phyloP scores from a whole-genome alignment of 2,113 vertebrate species.

The Sylvilagus bachmani region DNA sequence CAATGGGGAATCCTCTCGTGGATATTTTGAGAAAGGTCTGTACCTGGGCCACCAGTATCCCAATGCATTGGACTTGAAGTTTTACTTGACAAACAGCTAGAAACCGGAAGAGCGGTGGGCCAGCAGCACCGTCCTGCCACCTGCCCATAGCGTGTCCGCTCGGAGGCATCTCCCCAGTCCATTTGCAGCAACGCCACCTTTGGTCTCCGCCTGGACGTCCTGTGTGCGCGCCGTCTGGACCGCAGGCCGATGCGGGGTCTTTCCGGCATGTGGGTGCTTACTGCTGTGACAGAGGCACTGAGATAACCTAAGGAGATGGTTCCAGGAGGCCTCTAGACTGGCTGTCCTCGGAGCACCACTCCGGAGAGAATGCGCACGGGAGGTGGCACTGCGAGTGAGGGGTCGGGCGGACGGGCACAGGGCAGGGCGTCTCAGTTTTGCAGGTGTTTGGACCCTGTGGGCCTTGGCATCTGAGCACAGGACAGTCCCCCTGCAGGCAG shows the following conservation, averaged over 20 bases:
- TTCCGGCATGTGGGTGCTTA: accelerated
- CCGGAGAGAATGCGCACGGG: accelerated
- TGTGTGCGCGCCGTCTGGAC: accelerated
- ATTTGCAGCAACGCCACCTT: neutral
- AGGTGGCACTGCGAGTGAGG: accelerated
- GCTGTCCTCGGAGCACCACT: neutral
- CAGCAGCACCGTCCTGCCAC: accelerated
- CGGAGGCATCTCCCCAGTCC: accelerated
- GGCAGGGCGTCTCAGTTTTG: neutral
- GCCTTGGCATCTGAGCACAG: accelerated
- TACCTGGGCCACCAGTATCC: neutral
- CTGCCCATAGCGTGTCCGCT: accelerated
- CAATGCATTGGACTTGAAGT: accelerated
- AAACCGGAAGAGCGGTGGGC: neutral
- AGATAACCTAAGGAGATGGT: accelerated
- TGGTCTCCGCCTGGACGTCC: accelerated
- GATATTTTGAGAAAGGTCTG: neutral
- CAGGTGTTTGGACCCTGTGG: neutral
- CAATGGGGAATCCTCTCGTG: no score
- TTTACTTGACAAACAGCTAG: no score
- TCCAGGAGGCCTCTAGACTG: no score
- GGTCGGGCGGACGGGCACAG: accelerated
- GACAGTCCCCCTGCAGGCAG: neutral
- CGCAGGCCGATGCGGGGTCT: accelerated
- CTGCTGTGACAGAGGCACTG: accelerated